phyloP scores from a whole-genome alignment of 2,113 vertebrate genomes.

The Takifugu bimaculatus region DNA sequence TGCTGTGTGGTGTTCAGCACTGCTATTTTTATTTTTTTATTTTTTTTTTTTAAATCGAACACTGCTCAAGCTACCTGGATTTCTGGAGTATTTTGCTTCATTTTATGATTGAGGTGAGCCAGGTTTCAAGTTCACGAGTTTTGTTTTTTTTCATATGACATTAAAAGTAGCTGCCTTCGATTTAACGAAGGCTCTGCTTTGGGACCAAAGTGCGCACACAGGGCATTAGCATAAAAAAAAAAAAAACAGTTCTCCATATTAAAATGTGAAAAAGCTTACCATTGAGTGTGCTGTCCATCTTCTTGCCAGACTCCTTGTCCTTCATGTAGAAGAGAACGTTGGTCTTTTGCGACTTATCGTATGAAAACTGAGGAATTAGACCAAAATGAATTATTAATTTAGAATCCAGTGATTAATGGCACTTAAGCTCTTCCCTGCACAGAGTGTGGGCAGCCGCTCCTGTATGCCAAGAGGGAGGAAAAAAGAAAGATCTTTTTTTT shows the following conservation, averaged over 20 bases:
- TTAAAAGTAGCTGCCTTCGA: constrained; percentile 20
- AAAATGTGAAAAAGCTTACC: constrained; percentile 78
- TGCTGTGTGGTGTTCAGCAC: too few relatives aligned
- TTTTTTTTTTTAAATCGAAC: too few relatives aligned
- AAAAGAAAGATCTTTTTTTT: constrained; percentile 4
- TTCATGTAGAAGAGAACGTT: constrained; percentile 83
- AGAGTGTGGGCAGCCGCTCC: constrained; percentile 50
- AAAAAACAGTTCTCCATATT: constrained; percentile 28
- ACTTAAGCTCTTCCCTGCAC: constrained; percentile 52
- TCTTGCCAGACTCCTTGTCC: constrained; percentile 75
- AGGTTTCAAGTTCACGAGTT: too few relatives aligned
- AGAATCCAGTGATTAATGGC: constrained; percentile 59
- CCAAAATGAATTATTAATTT: constrained; percentile 60
- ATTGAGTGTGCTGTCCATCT: constrained; percentile 89
- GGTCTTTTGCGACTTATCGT: constrained; percentile 80
- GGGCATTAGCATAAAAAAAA: constrained; percentile 30
- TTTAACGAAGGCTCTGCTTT: constrained; percentile 5
- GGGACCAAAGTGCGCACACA: constrained; percentile 12
- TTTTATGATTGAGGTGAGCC: too few relatives aligned
- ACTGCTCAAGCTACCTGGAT: too few relatives aligned
- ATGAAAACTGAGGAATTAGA: constrained; percentile 77
- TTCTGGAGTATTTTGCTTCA: too few relatives aligned
- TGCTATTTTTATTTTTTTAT: too few relatives aligned
- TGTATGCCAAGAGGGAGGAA: constrained; percentile 19
- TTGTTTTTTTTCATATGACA: constrained; percentile 9